Evolutionary conservation across 2,113 vertebrate genomes (phyloP), one percentile per base, ranked within the genome.

Genomic region (Jacana jacana): DNA sequence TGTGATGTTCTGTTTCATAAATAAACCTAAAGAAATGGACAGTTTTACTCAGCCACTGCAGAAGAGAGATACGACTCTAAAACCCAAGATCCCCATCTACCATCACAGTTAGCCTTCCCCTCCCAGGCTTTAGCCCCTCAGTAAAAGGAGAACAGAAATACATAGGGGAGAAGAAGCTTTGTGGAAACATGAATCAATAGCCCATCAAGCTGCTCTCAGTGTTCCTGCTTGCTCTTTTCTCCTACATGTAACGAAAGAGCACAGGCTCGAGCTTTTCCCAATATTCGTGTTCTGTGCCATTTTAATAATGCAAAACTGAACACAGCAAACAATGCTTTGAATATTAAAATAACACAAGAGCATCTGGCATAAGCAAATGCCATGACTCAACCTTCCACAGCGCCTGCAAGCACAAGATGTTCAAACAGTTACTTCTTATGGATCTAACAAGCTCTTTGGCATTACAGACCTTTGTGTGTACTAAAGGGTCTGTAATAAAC

Each of bases 1-100:
- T 99, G 98, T 99, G 99, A 97, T 99, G 99, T 95, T 99, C 99
- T 12, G 99, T 99, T 98, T 99, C 99, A 99, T 99, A 99, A 98
- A 99, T 99, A 99, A 99, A 99, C 96, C 99, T 99, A 95, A 77
- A 97, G 63, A 95, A 69, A 97, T 40, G 6, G 81, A n/a, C 88
- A 31, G n/a, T 52, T 81, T 90, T 49, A 81, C 19, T 66, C 42
- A 19, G 33, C 88, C 73, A 91, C 27, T 83, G 16, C 27, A 58
- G 37, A 77, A 80, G 17, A 84, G 17, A 86, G 11, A 91, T 13
- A 85, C 2, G 86, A 24, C 48, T 52, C 28, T 48, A 93, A 63
- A 37, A 94, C 13, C 13, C 30, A 68, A 81, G 33, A 78, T 40
- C 11, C 5, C 16, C 17, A 54, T 19, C 31, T 54, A 64, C 58